Percentiles rank a stretch among this genome's conserved stretches.
Conservation (phyloP, 2,113 vertebrate genomes). For the Scalopus aquaticus region DNA sequence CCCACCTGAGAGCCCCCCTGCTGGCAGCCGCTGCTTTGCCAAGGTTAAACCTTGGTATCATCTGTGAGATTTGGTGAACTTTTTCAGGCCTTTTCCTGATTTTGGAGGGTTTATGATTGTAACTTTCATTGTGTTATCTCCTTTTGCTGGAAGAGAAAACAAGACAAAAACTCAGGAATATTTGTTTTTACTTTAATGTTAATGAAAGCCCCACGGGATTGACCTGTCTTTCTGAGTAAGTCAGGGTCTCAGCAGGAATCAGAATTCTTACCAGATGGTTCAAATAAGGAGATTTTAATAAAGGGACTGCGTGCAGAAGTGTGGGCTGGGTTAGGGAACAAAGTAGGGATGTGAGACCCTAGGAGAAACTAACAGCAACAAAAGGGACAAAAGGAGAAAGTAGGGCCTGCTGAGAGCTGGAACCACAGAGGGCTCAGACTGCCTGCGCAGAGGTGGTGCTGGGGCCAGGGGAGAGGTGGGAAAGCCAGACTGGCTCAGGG, state of each 20-base stretch:
- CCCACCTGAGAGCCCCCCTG: background rate
- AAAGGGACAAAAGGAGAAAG: background rate
- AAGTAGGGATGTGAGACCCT: background rate
- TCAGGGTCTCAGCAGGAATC: background rate
- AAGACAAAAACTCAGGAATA: background rate
- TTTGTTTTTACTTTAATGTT: conserved; percentile 31
- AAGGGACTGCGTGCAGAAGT: background rate
- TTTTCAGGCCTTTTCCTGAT: background rate
- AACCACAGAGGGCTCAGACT: background rate
- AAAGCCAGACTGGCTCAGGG: background rate
- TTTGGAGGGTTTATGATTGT: background rate
- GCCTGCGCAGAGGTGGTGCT: background rate
- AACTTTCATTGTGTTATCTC: background rate
- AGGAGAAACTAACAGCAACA: background rate
- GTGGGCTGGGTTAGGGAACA: background rate
- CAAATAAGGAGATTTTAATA: conserved; percentile 4
- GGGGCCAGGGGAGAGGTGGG: background rate
- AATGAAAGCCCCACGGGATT: background rate
- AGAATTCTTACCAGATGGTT: conserved; percentile 44
- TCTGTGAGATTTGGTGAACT: background rate
- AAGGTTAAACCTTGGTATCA: background rate
- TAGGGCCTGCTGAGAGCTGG: background rate
- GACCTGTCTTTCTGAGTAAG: conserved; percentile 3
- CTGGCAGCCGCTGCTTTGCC: background rate
- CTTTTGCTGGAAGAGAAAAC: conserved; percentile 40